Percentiles rank a stretch among this genome's conserved stretches.
These are phyloP conservation scores for Exephanes ischioxanthus DNA, from an alignment of 2,888 invertebrate genomes.

Conservation along the genomic window DNA sequence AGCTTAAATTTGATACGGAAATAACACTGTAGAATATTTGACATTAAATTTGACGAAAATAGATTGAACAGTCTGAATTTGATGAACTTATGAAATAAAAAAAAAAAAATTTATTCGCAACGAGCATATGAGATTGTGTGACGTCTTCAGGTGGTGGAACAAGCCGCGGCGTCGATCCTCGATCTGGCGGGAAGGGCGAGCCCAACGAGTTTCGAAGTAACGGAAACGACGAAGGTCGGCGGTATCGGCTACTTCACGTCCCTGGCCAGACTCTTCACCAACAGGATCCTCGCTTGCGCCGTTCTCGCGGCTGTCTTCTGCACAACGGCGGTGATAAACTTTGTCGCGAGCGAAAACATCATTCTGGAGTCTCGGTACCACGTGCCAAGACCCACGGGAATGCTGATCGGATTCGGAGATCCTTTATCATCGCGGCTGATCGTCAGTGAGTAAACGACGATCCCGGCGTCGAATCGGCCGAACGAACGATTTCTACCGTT, in stretches of 20 bases:
- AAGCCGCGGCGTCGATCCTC: conserved; percentile 87
- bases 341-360: conserved; percentile 86
- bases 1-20: too few relatives aligned
- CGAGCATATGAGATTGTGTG: neutral
- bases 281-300: conserved; percentile 86
- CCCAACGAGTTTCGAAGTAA: conserved; percentile 47
- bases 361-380: conserved; percentile 88
- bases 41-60: too few relatives aligned
- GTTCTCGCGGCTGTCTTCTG: conserved; percentile 86
- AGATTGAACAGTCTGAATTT: too few relatives aligned
- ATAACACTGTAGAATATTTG: too few relatives aligned
- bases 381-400: conserved; percentile 85
- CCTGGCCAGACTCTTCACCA: conserved; percentile 86
- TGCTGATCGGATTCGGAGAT: conserved; percentile 85
- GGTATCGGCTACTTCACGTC: conserved; percentile 85
- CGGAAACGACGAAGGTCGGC: conserved; percentile 69
- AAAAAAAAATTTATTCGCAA: neutral
- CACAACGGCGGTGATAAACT: conserved; percentile 87
- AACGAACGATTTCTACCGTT: conserved; percentile 1
- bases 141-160: conserved; percentile 85
- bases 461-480: neutral
- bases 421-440: conserved; percentile 86
- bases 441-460: conserved; percentile 79
- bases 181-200: conserved; percentile 79
- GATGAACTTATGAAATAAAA: too few relatives aligned